Evolutionary conservation across 1,140 invertebrate genomes (phyloP).

Genomic region (Saccostrea glomerata): DNA sequence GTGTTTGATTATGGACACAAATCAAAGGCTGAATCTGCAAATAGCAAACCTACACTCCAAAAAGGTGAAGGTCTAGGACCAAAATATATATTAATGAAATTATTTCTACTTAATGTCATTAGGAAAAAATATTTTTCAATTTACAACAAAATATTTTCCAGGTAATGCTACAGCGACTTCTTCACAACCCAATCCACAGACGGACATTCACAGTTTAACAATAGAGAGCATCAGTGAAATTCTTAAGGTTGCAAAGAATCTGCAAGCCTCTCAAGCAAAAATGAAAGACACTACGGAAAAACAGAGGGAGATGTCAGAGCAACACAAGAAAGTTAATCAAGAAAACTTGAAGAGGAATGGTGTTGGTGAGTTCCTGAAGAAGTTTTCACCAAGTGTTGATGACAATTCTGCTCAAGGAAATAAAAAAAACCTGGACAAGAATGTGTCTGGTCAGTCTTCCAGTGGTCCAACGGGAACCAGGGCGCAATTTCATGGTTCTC

Average conservation of each 20-base stretch:
- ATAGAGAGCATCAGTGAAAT: conserved; percentile 28
- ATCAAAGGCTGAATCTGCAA: not conserved
- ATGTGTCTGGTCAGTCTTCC: not conserved
- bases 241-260: not conserved
- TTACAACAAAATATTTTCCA: not conserved
- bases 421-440: not conserved
- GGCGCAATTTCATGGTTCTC: not conserved
- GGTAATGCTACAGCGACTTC: not conserved
- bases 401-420: not conserved
- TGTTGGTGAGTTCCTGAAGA: conserved; percentile 11
- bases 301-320: not conserved
- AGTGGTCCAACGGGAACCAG: not conserved
- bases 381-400: not conserved
- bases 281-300: not conserved
- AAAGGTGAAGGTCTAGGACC: not conserved
- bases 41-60: not conserved
- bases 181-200: not conserved
- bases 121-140: not conserved
- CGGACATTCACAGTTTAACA: conserved; percentile 8
- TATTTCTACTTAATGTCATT: not conserved
- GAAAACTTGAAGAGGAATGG: not conserved
- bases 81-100: not conserved
- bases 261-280: conserved; percentile 9
- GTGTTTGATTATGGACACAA: conserved; percentile 33
- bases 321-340: not conserved